Evolutionary conservation across 2,888 invertebrate genomes (phyloP).

Genomic region (Yponomeuta evonymella): DNA sequence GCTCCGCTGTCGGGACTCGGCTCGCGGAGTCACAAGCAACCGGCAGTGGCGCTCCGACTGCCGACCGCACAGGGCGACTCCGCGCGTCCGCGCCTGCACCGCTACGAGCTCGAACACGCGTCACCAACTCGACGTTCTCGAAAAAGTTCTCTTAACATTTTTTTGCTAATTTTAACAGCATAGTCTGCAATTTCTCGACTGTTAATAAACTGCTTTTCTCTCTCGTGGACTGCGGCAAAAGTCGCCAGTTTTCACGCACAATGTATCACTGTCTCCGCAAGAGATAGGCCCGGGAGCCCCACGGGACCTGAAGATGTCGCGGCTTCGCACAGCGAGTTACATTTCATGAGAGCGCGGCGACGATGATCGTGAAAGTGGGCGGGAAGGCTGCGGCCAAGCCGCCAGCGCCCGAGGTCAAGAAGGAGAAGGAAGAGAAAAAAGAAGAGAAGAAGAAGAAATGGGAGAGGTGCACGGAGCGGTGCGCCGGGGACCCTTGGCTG

Average conservation of each 20-base stretch:
- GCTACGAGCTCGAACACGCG: slow-evolving; percentile 57
- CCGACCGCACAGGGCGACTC: slow-evolving; percentile 40
- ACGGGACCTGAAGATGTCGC: background rate
- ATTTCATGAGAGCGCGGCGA: slow-evolving; percentile 20
- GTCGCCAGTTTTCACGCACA: background rate
- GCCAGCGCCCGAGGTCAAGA: slow-evolving; percentile 37
- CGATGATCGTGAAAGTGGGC: slow-evolving; percentile 66
- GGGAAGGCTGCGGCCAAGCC: slow-evolving; percentile 43
- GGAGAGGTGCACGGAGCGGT: slow-evolving; percentile 55
- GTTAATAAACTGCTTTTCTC: background rate
- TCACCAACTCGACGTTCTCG: background rate
- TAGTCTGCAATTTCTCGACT: too few relatives aligned
- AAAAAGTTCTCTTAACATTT: slow-evolving; percentile 3
- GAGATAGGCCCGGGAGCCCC: background rate
- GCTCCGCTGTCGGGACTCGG: too few relatives aligned
- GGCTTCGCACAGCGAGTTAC: background rate
- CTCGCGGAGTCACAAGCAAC: background rate
- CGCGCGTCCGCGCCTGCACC: slow-evolving; percentile 31
- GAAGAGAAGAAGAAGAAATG: slow-evolving; percentile 40
- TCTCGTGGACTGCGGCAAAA: background rate
- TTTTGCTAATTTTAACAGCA: too few relatives aligned
- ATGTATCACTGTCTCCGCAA: background rate
- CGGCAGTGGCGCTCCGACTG: slow-evolving; percentile 60
- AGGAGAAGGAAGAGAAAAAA: slow-evolving; percentile 31
- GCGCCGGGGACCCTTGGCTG: slow-evolving; percentile 59